Base-by-base conservation (phyloP, 2,113 vertebrate species). In the Perca flavescens region DNA sequence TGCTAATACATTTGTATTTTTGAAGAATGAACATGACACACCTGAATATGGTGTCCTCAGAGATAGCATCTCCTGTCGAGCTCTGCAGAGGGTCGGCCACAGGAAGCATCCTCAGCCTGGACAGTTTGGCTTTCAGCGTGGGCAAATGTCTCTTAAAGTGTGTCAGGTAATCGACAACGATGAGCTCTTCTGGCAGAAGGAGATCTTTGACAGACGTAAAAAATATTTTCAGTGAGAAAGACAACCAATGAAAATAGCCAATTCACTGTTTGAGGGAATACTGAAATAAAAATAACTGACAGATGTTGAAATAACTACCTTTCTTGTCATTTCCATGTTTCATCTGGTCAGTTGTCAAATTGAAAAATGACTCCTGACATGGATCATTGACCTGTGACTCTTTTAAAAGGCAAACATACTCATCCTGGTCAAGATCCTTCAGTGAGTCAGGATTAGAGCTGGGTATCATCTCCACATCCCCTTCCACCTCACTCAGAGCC, bases 371-470 rank as follows among this genome's bases (percentile, higher is more conserved):
- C 66, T 95, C 95, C 61, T 79, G 80, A 82, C 82, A 89, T 25
- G 54, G 70, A 80, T 70, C 6, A 5, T 17, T 19, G 5, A 58
- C 64, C 34, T 77, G 72, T 12, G 79, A 53, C 6, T 86, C 49
- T 3, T 83, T 84, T 13, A 89, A 73, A 61, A 89, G 52, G 47
- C 61, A 67, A 4, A 56, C 3, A n/a, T 49, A n/a, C 34, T 92
- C 90, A 47, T 88, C 79, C 28, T 19, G 50, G n/a, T 89, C 77
- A 3, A 69, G 17, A 62, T 72, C 75, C 12, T 52, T 65, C 69
- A 84, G 71, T 22, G 93, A 95, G 52, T 84, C 84, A 0, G 92
- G 91, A 56, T 94, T 92, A 76, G 94, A 94, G 86, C 93, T 95
- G 53, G 89, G 86, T 70, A 93, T 84, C 62, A 88, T 36, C 25